phyloP scores from a whole-genome alignment of 35 echinoderm and acorn worm species.

The Holothuria glaberrima region DNA sequence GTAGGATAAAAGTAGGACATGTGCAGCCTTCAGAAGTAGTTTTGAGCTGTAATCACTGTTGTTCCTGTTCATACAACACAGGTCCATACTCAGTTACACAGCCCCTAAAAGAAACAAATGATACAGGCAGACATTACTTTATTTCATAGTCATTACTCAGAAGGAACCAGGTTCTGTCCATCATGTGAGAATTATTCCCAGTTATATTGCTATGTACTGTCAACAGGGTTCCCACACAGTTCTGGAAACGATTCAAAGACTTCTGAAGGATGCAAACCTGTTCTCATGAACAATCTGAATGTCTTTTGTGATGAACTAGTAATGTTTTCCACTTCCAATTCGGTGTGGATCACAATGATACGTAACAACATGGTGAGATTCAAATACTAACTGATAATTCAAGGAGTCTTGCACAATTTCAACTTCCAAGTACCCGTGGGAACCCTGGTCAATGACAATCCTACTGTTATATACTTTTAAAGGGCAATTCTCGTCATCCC shows the following conservation, averaged over 20 bases:
- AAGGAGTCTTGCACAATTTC: not conserved
- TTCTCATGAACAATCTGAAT: not conserved
- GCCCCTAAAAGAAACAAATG: conserved; percentile 3
- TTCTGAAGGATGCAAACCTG: conserved; percentile 9
- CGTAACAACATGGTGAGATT: conserved; percentile 13
- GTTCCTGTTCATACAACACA: too few relatives aligned
- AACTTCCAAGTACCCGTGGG: not conserved
- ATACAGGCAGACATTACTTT: not conserved
- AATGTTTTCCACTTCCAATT: too few relatives aligned
- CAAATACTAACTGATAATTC: not conserved
- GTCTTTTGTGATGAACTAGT: too few relatives aligned
- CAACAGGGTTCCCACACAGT: too few relatives aligned
- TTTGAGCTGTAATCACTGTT: not conserved
- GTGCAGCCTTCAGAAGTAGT: too few relatives aligned
- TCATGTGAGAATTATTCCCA: conserved; percentile 26
- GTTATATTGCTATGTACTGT: conserved; percentile 23
- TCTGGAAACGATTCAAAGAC: conserved; percentile 24
- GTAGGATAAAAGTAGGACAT: too few relatives aligned
- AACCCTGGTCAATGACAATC: too few relatives aligned
- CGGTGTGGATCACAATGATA: conserved; percentile 10
- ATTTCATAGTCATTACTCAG: too few relatives aligned
- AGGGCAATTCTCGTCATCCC: too few relatives aligned
- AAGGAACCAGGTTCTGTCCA: too few relatives aligned
- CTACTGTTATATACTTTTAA: too few relatives aligned
- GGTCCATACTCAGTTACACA: not conserved